These are phyloP conservation scores for Barypeithes pellucidus DNA, from an alignment of 2,888 invertebrate genomes.

Conservation along the genomic window DNA sequence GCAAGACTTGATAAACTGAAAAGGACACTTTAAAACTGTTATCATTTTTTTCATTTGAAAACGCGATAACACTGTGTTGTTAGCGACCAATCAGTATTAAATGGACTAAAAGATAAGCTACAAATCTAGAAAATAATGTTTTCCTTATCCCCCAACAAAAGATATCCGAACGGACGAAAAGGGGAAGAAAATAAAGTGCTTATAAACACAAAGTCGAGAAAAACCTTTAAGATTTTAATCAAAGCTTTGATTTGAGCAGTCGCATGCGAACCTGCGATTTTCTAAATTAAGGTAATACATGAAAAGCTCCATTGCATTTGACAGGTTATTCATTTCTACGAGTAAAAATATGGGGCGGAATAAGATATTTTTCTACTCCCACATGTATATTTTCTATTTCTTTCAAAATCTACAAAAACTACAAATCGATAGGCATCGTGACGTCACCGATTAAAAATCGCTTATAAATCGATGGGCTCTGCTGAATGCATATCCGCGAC, in stretches of 20 bases:
- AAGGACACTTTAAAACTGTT: neutral
- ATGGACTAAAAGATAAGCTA: constrained; percentile 11
- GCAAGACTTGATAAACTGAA: neutral
- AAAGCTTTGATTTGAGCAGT: constrained; percentile 42
- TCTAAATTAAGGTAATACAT: constrained; percentile 49
- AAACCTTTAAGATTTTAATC: constrained; percentile 42
- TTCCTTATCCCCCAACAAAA: constrained; percentile 11
- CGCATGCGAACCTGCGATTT: constrained; percentile 41
- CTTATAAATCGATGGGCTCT: too few relatives aligned
- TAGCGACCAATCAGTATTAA: constrained; percentile 17
- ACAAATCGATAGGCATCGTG: too few relatives aligned
- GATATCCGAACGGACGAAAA: constrained; percentile 19
- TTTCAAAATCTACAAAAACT: neutral
- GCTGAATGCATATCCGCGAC: too few relatives aligned
- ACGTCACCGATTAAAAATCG: too few relatives aligned
- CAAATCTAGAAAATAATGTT: constrained; percentile 11
- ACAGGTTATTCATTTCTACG: constrained; percentile 43
- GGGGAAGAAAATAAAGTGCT: constrained; percentile 31
- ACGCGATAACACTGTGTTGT: neutral
- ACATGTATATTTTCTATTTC: too few relatives aligned
- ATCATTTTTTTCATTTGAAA: neutral
- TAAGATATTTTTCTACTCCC: too few relatives aligned
- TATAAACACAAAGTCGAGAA: constrained; percentile 31
- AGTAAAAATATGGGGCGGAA: neutral
- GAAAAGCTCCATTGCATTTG: constrained; percentile 47